Conservation (phyloP, 2,113 vertebrate genomes). For the Callipepla squamata region DNA sequence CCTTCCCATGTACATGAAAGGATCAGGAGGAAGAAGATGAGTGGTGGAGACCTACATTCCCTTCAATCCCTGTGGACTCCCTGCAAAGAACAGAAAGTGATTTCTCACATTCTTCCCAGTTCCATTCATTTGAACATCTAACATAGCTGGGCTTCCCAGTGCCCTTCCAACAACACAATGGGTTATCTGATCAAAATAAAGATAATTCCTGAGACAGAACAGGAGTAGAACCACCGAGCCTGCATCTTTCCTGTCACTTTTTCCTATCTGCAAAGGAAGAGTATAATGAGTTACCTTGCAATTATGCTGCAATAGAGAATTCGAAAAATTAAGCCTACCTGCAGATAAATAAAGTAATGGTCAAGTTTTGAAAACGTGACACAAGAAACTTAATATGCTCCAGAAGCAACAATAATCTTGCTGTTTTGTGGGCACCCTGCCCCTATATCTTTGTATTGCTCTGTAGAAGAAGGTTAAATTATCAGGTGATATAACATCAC, state of each 20-base stretch:
- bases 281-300: background rate
- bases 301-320: background rate
- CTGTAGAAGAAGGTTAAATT: background rate
- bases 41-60: rapidly evolving
- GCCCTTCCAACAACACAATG: background rate
- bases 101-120: background rate
- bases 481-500: background rate
- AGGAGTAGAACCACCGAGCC: background rate
- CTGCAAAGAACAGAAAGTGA: background rate
- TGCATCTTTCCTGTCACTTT: background rate
- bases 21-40: background rate
- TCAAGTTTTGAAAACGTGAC: background rate
- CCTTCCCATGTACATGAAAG: background rate
- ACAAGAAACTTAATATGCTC: background rate
- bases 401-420: background rate
- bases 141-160: background rate
- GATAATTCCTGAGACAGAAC: background rate
- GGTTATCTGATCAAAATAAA: background rate
- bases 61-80: background rate
- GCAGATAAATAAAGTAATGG: background rate
- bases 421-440: background rate
- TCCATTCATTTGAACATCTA: background rate
- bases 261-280: background rate
- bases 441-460: background rate
- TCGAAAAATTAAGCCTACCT: background rate